Evolutionary conservation across 2,797 vertebrate genomes (phyloP).

Genomic region (Sebastes miniatus): DNA sequence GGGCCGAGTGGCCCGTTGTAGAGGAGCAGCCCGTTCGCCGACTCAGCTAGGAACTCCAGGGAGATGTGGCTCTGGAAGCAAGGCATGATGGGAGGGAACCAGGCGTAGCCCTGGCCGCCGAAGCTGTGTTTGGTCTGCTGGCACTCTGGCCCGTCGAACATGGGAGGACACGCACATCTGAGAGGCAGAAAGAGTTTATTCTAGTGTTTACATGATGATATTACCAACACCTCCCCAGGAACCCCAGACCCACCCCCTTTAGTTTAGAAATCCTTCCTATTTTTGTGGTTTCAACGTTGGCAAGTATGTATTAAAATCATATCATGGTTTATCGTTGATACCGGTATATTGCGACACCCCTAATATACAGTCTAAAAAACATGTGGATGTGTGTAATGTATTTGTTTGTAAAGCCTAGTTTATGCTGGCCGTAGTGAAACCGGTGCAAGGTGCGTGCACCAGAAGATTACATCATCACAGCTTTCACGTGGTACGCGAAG

Average conservation of each 20-base stretch:
- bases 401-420: too few relatives aligned
- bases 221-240: not conserved
- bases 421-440: too few relatives aligned
- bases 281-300: too few relatives aligned
- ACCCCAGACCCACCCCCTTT: too few relatives aligned
- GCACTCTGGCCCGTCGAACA: conserved; percentile 89
- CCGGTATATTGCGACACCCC: too few relatives aligned
- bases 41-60: conserved; percentile 88
- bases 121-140: conserved; percentile 91
- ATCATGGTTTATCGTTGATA: too few relatives aligned
- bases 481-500: accelerated
- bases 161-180: conserved; percentile 86
- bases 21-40: conserved; percentile 84
- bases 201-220: not conserved
- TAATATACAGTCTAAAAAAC: too few relatives aligned
- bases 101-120: conserved; percentile 86
- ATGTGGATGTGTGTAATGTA: too few relatives aligned
- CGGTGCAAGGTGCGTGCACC: too few relatives aligned
- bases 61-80: conserved; percentile 89
- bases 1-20: conserved; percentile 84
- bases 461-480: too few relatives aligned
- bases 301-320: too few relatives aligned
- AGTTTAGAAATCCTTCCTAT: too few relatives aligned
- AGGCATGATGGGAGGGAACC: conserved; percentile 88
- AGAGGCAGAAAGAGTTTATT: not conserved